Evolutionary conservation across 2,797 vertebrate species (phyloP).

Genomic region (Sorex maritimensis): DNA sequence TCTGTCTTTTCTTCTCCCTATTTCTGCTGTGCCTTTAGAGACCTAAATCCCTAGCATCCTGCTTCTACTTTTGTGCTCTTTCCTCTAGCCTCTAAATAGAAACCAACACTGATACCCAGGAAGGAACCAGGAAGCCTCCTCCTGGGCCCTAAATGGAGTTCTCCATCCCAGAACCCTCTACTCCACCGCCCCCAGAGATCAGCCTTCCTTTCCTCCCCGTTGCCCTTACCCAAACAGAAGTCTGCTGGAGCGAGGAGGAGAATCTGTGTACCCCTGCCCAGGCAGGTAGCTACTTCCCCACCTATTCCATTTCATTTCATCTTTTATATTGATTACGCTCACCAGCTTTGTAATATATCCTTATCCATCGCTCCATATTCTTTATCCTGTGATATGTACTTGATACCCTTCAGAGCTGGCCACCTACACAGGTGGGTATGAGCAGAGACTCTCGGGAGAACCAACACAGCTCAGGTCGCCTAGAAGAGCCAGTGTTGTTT

Average conservation of each 20-base stretch:
- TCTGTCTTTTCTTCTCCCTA: neutral
- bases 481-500: too few relatives aligned
- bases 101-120: constrained; percentile 49
- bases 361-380: neutral
- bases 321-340: neutral
- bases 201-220: too few relatives aligned
- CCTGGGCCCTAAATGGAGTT: neutral
- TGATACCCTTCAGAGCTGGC: neutral
- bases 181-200: neutral
- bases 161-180: neutral
- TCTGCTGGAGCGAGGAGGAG: neutral
- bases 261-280: neutral
- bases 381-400: neutral
- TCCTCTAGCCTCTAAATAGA: constrained; percentile 44
- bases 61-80: constrained; percentile 2
- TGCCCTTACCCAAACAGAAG: too few relatives aligned
- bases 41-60: constrained; percentile 27
- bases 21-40: neutral
- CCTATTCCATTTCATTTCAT: neutral
- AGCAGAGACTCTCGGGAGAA: too few relatives aligned
- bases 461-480: too few relatives aligned
- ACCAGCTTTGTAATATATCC: neutral
- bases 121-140: constrained; percentile 58
- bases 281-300: neutral
- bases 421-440: neutral